Evolutionary conservation across 1,140 invertebrate genomes (phyloP).

Genomic region (Pollicipes pollicipes): DNA sequence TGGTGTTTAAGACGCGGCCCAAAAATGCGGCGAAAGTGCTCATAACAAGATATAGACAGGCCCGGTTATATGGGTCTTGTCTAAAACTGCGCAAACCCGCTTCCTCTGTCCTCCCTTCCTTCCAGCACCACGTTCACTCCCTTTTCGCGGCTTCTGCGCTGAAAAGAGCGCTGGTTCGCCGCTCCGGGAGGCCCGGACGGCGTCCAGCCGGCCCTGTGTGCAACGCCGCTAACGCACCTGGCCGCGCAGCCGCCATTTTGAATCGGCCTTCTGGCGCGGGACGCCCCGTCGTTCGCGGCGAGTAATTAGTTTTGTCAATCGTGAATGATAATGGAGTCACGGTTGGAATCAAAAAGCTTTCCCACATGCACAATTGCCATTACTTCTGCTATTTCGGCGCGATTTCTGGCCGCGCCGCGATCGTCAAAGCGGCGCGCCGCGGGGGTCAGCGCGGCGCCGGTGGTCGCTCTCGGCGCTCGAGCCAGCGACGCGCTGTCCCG

Average conservation of each 20-base stretch:
- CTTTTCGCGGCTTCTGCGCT: not conserved
- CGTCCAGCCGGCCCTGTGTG: not conserved
- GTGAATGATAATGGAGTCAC: constrained; percentile 1
- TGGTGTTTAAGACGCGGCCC: too few species aligned
- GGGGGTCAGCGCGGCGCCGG: not conserved
- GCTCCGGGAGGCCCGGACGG: too few species aligned
- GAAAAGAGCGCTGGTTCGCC: too few species aligned
- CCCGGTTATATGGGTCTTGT: too few species aligned
- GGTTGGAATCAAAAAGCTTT: not conserved
- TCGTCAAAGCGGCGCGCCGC: not conserved
- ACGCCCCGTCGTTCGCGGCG: not conserved
- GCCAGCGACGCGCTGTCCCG: too few species aligned
- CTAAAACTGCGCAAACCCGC: too few species aligned
- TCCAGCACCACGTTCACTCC: not conserved
- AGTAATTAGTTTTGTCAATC: constrained; percentile 1
- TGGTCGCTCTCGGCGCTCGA: not conserved
- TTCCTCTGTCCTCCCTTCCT: not conserved
- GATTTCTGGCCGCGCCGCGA: not conserved
- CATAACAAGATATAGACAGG: too few species aligned
- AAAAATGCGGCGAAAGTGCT: too few species aligned
- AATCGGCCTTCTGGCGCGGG: too few species aligned
- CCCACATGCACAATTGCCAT: not conserved
- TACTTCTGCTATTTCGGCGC: not conserved
- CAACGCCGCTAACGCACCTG: not conserved
- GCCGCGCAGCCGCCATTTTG: not conserved